phyloP scores from a whole-genome alignment of 2,113 vertebrate genomes.

The Lepisosteus oculatus region DNA sequence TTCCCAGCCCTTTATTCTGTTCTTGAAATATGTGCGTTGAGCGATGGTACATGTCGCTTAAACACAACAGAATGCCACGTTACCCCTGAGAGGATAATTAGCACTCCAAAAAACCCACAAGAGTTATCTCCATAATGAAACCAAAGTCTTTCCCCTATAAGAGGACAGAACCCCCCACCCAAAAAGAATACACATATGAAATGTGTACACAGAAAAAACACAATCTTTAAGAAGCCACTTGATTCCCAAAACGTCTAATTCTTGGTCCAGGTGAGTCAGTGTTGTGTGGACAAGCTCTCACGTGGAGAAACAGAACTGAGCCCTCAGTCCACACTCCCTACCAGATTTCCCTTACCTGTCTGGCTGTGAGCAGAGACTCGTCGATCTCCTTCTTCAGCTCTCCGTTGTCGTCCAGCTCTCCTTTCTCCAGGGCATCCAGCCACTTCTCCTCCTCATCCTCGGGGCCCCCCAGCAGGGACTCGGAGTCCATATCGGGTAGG shows the following conservation, averaged over 20 bases:
- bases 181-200: too few species aligned
- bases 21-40: too few species aligned
- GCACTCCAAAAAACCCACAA: too few species aligned
- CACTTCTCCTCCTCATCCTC: slow-evolving; percentile 90
- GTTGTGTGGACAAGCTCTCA: not conserved
- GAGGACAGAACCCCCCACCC: too few species aligned
- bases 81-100: too few species aligned
- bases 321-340: not conserved
- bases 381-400: slow-evolving; percentile 93
- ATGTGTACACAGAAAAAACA: too few species aligned
- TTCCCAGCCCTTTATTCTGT: too few species aligned
- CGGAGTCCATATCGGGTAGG: slow-evolving; percentile 70
- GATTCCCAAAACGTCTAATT: not conserved
- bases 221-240: too few species aligned
- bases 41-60: too few species aligned
- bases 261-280: not conserved
- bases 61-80: too few species aligned
- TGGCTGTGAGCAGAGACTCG: slow-evolving; percentile 84
- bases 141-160: too few species aligned
- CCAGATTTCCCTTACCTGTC: slow-evolving; percentile 68
- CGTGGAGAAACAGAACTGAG: not conserved
- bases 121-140: too few species aligned
- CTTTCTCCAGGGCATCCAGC: slow-evolving; percentile 91
- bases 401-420: slow-evolving; percentile 91
- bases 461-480: slow-evolving; percentile 65